Conservation (phyloP, 2,797 vertebrate species). For the Amazonetta brasiliensis region DNA sequence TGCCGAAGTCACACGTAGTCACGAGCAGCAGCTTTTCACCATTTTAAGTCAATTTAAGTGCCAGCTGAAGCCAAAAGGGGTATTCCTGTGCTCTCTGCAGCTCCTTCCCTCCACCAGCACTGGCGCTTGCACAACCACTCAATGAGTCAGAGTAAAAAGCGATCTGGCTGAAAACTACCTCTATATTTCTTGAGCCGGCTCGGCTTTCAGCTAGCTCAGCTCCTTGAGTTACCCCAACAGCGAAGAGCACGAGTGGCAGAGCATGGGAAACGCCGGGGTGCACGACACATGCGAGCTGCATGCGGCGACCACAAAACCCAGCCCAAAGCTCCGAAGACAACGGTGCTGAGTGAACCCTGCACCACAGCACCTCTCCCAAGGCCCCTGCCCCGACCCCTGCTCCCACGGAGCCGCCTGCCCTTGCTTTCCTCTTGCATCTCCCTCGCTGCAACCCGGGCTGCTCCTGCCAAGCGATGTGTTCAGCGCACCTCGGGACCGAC, state of each 20-base stretch:
- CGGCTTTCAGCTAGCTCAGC: background rate
- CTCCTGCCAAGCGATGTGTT: background rate
- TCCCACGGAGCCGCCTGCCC: background rate
- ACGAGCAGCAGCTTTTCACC: background rate
- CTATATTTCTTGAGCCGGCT: background rate
- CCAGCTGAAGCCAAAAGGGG: no score
- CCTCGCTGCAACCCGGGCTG: background rate
- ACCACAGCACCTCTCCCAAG: background rate
- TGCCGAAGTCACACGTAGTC: accelerated
- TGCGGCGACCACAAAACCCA: background rate
- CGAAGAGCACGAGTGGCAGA: no score
- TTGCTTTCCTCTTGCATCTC: background rate
- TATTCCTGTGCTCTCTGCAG: background rate
- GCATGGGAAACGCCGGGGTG: background rate
- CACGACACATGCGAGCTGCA: background rate
- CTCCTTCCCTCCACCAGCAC: background rate
- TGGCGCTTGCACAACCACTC: background rate
- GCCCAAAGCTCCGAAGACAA: no score
- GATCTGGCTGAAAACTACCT: background rate
- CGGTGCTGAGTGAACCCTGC: no score
- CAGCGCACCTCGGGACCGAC: background rate
- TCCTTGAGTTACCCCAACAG: background rate
- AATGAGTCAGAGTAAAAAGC: background rate
- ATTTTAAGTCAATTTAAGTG: background rate
- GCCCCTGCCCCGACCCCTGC: background rate